Conservation (phyloP, 1,140 invertebrate genomes). For the Apis cerana region DNA sequence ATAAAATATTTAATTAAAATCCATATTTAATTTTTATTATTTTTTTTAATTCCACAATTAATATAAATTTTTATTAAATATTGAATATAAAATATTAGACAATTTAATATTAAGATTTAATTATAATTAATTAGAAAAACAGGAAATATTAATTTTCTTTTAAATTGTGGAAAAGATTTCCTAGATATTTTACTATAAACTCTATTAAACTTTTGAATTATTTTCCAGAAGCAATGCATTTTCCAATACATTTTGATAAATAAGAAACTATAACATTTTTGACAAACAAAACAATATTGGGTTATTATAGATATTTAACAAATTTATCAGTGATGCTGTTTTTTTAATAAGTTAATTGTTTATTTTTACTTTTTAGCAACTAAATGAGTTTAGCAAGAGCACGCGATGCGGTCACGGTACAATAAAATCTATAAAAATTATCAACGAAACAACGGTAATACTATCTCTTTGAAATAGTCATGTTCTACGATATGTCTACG, state of each 20-base stretch:
- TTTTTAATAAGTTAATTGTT: slow-evolving; percentile 22
- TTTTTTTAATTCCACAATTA: neutral
- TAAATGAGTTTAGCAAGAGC: slow-evolving; percentile 37
- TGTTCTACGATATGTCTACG: slow-evolving; percentile 64
- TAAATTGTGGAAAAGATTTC: neutral
- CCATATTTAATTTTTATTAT: slow-evolving; percentile 3
- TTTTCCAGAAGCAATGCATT: neutral
- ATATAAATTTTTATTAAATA: slow-evolving; percentile 1
- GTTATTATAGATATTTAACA: slow-evolving; percentile 12
- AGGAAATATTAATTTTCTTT: neutral
- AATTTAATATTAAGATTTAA: neutral
- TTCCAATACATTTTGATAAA: neutral
- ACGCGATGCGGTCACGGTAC: slow-evolving; percentile 75
- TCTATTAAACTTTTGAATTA: slow-evolving; percentile 35
- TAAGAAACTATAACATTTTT: neutral
- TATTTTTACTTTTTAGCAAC: slow-evolving; percentile 33
- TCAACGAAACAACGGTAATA: slow-evolving; percentile 79
- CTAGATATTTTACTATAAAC: slow-evolving; percentile 18
- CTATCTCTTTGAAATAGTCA: slow-evolving; percentile 74
- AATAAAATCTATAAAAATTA: slow-evolving; percentile 81
- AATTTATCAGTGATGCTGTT: neutral
- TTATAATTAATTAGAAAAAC: neutral
- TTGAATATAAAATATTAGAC: neutral
- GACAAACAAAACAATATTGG: neutral
- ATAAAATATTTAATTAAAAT: slow-evolving; percentile 8